Evolutionary conservation across 2,113 vertebrate genomes (phyloP).

Genomic region (Grammomys surdaster): DNA sequence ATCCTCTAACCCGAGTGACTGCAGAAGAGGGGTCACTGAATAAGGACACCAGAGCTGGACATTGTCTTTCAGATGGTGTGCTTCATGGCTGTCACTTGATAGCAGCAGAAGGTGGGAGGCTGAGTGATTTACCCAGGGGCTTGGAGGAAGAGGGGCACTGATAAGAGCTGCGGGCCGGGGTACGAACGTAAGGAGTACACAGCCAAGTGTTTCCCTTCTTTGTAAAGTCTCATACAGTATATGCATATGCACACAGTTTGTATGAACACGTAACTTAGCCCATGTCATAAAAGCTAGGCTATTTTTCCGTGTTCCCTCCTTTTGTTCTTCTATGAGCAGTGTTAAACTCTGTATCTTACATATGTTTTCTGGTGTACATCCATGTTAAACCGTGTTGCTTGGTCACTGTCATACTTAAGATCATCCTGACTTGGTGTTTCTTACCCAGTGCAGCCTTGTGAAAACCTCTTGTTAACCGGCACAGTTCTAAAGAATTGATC

Average conservation of each 20-base stretch:
- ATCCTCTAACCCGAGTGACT: not conserved
- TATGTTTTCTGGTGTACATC: not conserved
- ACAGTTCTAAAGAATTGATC: not conserved
- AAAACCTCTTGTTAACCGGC: not conserved
- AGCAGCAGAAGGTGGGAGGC: not conserved
- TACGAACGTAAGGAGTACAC: not conserved
- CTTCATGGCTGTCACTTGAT: not conserved
- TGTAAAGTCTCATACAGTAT: not conserved
- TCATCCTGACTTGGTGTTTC: not conserved
- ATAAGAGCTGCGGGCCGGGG: fast-evolving
- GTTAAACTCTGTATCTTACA: not conserved
- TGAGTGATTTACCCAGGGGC: not conserved
- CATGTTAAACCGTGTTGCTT: not conserved
- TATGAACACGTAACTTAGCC: not conserved
- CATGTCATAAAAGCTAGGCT: not conserved
- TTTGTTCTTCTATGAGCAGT: not conserved
- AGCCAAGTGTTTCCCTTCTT: not conserved
- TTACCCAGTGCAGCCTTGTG: not conserved
- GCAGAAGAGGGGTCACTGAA: not conserved
- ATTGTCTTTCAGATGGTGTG: not conserved
- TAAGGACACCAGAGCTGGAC: not conserved
- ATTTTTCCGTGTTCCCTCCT: not conserved
- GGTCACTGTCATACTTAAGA: not conserved
- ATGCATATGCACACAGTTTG: not conserved
- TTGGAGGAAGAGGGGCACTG: not conserved